Evolutionary conservation across 2,888 invertebrate species (phyloP), one percentile per base, ranked within the genome.

Genomic region (Terebella lapidaria): DNA sequence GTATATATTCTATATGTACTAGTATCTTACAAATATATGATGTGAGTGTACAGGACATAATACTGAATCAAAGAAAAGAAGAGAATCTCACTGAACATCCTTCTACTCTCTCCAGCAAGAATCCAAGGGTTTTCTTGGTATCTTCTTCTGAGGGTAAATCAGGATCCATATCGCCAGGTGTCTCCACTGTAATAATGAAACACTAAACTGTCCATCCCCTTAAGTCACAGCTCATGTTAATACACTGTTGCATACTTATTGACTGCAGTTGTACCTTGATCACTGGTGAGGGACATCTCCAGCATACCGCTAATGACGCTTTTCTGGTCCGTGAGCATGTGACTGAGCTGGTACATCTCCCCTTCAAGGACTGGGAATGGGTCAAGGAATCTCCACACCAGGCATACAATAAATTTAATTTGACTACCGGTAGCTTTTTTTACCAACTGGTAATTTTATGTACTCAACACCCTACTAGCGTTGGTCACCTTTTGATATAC

Each of bases 301-400:
- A 81, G 70, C 74, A 81, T 74, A 30, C 72, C 65, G 18, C 72
- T 71, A 74, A 96, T 85, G 59, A 95, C 85, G 54, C 89, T 87
- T 70, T 93, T 87, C 82, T 96, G 95, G 75, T 96, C 95, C 57
- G 92, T 91, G 28, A 97, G 83, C 75, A 94, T 86, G 79, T 95
- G 94, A 30, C 94, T 95, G 59, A 97, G 83, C 78, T 96, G 94
- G 81, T 95, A 95, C 95, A 96, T 96, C 83, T 97, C 96, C 66
- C 93, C 92, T 83, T 96, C 96, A 73, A 97, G 84, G 85, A 94
- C 89, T 89, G 70, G 24, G 54, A 49, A 42, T 24, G 30, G 24
- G 53, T 42, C 18, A 3, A 49, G 2, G n/a, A 10, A 53, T 22
- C n/a, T 20, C 5, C 27, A 15, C 15, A 42, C 42, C 18, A 18